Evolutionary conservation across 2,888 invertebrate genomes (phyloP), one percentile per base, ranked within the genome.

Genomic region (Junonia oenone): DNA sequence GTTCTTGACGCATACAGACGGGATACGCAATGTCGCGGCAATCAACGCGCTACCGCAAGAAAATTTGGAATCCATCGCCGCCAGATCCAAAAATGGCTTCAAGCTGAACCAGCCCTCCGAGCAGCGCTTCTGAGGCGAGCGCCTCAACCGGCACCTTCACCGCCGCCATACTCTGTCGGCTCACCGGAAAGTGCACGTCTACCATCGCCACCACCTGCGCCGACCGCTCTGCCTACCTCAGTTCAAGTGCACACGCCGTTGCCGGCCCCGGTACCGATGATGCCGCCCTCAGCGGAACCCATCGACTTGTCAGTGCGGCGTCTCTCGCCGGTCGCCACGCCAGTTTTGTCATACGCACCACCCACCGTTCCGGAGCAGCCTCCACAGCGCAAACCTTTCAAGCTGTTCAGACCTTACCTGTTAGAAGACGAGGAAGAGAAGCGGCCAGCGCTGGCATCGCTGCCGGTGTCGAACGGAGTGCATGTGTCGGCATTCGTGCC

Each of bases 31-130:
- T 97, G 97, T 83, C 95, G 96, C 72, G 96, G 96, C 49, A 97
- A 97, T 82, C 97, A 97, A 80, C 92, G 97, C 51, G 97, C 97
- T 2, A 97, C 97, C 14, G 97, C 97, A 59, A 92, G 97, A 72
- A 97, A 97, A 83, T 97, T 96, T 82, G 95, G 96, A 56, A 97
- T 97, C 64, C 97, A 97, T 80, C 92, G 97, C 56, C 92, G 97
- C 57, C 97, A 97, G 83, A 97, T 97, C 67, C 97, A 97, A 84
- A 97, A 97, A 91, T 97, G 97, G 97, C 88, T 97, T 64, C 97
- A 97, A 84, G 95, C 95, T 71, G 96, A 96, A 81, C 92, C 93
- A 59, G 94, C 94, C 76, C 85, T 97, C 63, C 92, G 96, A 69
- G 95, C 94, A 59, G 94, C 94, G 67, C 94, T 96, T 48, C 63